Evolutionary conservation across 2,113 vertebrate genomes (phyloP).

Genomic region (Peromyscus maniculatus): DNA sequence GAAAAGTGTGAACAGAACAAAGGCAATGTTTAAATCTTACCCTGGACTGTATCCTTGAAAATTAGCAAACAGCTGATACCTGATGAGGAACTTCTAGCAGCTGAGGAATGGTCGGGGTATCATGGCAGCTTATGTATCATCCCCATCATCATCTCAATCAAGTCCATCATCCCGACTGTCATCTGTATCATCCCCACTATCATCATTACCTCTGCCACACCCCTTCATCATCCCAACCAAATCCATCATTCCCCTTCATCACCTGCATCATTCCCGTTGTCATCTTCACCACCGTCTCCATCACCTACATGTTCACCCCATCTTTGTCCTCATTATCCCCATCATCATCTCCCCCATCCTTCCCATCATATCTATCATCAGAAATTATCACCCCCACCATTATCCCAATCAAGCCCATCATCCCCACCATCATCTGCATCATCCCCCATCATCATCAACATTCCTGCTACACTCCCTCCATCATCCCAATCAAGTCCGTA

Average conservation of each 20-base stretch:
- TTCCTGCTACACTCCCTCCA: neutral
- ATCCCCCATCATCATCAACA: neutral
- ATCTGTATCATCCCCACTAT: neutral
- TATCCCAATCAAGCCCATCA: neutral
- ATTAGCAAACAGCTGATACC: neutral
- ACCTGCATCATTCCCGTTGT: neutral
- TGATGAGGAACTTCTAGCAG: neutral
- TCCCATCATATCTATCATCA: too few relatives aligned
- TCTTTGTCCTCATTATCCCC: too few relatives aligned
- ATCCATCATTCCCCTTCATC: neutral
- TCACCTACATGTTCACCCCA: too few relatives aligned
- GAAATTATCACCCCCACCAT: too few relatives aligned
- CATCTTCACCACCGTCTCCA: too few relatives aligned
- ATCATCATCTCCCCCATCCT: neutral
- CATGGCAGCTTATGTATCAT: neutral
- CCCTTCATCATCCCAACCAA: neutral
- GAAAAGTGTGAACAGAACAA: neutral
- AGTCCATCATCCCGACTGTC: neutral
- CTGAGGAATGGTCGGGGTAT: neutral
- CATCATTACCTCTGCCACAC: neutral
- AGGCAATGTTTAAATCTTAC: neutral
- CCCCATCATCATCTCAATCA: neutral
- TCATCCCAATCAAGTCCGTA: neutral
- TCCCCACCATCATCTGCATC: neutral
- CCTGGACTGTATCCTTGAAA: neutral